Conservation (phyloP, 2,113 vertebrate genomes). For the Tragelaphus scriptus region DNA sequence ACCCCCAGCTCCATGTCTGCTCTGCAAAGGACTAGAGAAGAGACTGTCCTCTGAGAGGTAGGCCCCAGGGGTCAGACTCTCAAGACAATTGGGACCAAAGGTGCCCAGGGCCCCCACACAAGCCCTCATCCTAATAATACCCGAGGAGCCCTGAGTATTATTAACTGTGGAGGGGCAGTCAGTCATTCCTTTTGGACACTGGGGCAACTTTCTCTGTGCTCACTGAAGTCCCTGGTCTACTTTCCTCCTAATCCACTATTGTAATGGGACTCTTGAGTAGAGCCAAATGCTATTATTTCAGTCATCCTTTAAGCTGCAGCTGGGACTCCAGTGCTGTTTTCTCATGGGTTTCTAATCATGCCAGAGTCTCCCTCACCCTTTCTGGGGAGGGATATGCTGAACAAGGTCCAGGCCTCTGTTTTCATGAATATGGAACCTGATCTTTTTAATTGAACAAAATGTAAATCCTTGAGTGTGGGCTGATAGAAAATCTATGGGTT, state of each 20-base stretch:
- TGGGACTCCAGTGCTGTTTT: neutral
- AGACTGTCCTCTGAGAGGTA: neutral
- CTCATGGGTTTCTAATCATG: neutral
- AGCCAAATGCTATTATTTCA: neutral
- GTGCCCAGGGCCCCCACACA: neutral
- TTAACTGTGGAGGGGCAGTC: neutral
- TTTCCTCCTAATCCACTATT: neutral
- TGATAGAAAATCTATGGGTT: neutral
- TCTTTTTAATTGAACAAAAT: neutral
- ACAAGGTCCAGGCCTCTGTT: neutral
- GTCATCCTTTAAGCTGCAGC: neutral
- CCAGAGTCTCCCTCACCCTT: neutral
- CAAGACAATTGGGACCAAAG: neutral
- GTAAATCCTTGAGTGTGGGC: neutral
- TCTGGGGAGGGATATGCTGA: neutral
- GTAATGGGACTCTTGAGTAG: rapidly evolving
- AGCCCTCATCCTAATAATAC: neutral
- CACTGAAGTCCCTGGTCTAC: neutral
- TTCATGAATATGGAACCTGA: neutral
- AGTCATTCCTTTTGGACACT: neutral
- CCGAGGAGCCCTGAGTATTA: neutral
- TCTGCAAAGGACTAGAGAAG: neutral
- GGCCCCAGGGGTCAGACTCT: neutral
- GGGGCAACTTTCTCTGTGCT: neutral
- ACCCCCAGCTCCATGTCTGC: neutral